phyloP scores from a whole-genome alignment of 2,113 vertebrate species.

The Eurystomus gularis region DNA sequence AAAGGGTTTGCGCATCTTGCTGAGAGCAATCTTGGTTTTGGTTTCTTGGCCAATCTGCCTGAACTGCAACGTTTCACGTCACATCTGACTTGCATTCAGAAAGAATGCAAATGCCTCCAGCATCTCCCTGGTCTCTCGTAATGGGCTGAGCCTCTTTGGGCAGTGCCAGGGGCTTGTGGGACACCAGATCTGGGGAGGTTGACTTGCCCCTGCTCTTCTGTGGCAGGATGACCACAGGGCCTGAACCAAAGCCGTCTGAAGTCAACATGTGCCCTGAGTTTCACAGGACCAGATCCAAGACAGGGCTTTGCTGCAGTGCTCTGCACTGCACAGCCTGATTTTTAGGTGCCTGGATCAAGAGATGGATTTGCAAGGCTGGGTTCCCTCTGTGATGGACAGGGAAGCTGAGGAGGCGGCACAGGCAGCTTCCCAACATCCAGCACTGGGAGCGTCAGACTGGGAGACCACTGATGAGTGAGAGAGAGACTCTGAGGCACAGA shows the following conservation, averaged over 20 bases:
- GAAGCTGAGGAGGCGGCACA: background rate
- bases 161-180: background rate
- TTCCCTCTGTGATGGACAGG: background rate
- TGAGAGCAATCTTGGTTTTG: background rate
- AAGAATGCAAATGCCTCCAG: background rate
- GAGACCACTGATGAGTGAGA: background rate
- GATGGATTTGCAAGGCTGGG: background rate
- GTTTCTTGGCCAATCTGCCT: background rate
- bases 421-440: background rate
- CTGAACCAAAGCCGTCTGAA: background rate
- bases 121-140: background rate
- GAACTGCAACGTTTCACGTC: background rate
- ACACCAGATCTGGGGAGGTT: background rate
- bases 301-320: background rate
- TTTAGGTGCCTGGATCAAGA: background rate
- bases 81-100: slow-evolving; percentile 1
- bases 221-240: background rate
- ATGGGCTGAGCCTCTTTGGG: background rate
- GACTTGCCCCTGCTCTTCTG: background rate
- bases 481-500: background rate
- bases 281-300: background rate
- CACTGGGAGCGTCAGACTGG: background rate
- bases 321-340: background rate
- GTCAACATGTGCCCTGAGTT: background rate
- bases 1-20: background rate